Evolutionary conservation across 1,140 invertebrate genomes (phyloP), one percentile per base, ranked within the genome.

Genomic region (Copidosoma floridanum): DNA sequence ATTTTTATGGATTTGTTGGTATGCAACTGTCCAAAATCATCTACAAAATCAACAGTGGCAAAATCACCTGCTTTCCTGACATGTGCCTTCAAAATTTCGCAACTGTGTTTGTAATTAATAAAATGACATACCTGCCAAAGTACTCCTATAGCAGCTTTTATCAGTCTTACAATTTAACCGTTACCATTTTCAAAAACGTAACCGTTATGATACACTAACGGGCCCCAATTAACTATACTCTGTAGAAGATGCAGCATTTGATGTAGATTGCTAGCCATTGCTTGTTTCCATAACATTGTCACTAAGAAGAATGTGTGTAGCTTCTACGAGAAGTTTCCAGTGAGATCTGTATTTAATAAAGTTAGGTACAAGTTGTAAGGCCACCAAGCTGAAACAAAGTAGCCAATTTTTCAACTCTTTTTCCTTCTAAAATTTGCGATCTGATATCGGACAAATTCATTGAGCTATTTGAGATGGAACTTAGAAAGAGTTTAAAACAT

Each of bases 391-490:
- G 37, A 57, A 66, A 41, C 54, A 52, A 1, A 66, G 26, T n/a
- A 66, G 12, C 40, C 40, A 63, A 35, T 63, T 65, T 18, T 63
- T 7, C 52, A 56, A 63, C 48, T 65, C 64, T 35, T 53, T 56
- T 1, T 60, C 60, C 54, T 65, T 65, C 64, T 56, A 65, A 16
- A 47, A 59, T 46, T 52, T 60, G 29, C 65, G 35, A 7, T 61
- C 46, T 40, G 44, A 20, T 18, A 67, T 11, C 1, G 54, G 23
- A 21, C 63, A 56, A 18, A 55, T 61, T 29, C 18, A 44, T 57
- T 56, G 11, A 61, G 38, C 38, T 5, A 40, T 5, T n/a, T 40
- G 38, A 10, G 38, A 14, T 14, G 38, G 38, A 40, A 40, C 38
- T 40, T 40, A 14, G n/a, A 40, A 40, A 40, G 11, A 5, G 11